Percentiles rank a stretch among this genome's conserved stretches.
These are phyloP conservation scores for Pseudoips prasinana DNA, from an alignment of 2,888 invertebrate genomes.

Conservation along the genomic window DNA sequence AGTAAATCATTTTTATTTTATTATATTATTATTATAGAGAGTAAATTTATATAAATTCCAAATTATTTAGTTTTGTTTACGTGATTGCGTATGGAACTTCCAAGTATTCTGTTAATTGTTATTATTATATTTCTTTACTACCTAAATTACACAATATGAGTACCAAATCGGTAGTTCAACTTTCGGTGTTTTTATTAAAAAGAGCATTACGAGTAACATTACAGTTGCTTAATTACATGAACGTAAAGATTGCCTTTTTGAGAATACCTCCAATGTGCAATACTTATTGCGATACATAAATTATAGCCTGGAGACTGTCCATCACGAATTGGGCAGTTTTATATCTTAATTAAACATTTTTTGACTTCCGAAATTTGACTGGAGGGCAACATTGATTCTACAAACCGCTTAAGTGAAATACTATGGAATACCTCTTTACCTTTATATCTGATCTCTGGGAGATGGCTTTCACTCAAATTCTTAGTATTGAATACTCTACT, in stretches of 20 bases:
- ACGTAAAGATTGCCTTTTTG: constrained; percentile 50
- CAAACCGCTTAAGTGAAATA: no score
- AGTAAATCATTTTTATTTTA: no score
- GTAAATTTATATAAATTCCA: no score
- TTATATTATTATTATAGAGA: no score
- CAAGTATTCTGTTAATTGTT: no score
- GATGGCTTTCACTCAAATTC: no score
- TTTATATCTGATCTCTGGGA: no score
- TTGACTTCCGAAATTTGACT: constrained; percentile 2
- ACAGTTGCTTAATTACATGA: constrained; percentile 43
- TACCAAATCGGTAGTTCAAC: background rate
- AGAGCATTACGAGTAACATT: constrained; percentile 11
- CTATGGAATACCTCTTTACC: no score
- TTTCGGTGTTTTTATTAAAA: constrained; percentile 17
- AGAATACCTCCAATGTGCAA: constrained; percentile 35
- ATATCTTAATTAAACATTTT: constrained; percentile 35
- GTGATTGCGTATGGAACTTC: no score
- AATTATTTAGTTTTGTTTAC: no score
- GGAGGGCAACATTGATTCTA: background rate
- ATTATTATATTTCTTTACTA: no score
- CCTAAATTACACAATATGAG: background rate
- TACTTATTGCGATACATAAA: constrained; percentile 38
- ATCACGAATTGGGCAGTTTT: constrained; percentile 38
- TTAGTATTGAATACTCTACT: no score
- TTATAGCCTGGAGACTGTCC: constrained; percentile 43